phyloP scores from a whole-genome alignment of 2,888 invertebrate genomes.

The Octonoba sinensis region DNA sequence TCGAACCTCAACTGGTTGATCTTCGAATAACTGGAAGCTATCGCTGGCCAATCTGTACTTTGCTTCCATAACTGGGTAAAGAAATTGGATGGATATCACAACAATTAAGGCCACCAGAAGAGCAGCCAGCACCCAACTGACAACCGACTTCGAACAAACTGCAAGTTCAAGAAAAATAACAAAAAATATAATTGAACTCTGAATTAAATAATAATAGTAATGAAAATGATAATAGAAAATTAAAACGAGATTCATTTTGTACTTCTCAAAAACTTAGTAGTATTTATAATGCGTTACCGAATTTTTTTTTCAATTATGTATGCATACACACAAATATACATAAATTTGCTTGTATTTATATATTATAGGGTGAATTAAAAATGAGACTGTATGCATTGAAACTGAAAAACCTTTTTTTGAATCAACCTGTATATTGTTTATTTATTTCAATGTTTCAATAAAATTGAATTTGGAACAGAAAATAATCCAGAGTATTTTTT shows the following conservation, averaged over 20 bases:
- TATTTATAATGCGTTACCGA: too few relatives aligned
- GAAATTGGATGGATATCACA: slow-evolving; percentile 25
- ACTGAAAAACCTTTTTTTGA: too few relatives aligned
- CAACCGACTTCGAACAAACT: slow-evolving; percentile 16
- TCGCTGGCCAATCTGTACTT: background rate
- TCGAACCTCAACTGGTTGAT: background rate
- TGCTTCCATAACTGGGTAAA: slow-evolving; percentile 16
- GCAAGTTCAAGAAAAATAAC: background rate
- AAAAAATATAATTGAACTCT: background rate
- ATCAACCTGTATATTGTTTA: too few relatives aligned
- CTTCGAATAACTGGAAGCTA: background rate
- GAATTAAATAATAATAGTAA: background rate
- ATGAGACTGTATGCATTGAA: too few relatives aligned
- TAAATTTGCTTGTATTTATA: too few relatives aligned
- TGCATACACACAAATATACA: too few relatives aligned
- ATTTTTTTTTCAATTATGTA: too few relatives aligned
- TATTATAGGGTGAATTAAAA: too few relatives aligned
- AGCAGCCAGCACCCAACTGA: slow-evolving; percentile 23
- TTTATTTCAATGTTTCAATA: too few relatives aligned
- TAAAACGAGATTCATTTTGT: background rate
- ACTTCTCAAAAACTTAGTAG: too few relatives aligned
- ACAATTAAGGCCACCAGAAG: slow-evolving; percentile 19
- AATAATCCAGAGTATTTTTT: too few relatives aligned
- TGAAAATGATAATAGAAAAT: background rate
- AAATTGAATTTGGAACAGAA: too few relatives aligned